phyloP scores from a whole-genome alignment of 2,888 invertebrate genomes.

The Phania funesta region DNA sequence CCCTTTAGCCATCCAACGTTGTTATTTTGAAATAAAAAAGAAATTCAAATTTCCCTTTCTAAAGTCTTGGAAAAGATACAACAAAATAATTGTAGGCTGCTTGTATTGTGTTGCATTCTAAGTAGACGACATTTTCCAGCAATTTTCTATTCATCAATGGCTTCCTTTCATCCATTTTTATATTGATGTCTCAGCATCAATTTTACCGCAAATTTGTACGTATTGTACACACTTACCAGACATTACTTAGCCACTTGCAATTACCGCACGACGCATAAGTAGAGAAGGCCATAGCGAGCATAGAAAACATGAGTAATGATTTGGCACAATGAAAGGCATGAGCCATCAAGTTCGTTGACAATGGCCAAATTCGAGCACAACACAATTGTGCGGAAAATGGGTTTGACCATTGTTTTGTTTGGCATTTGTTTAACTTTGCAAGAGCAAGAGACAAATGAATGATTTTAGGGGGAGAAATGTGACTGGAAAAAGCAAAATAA shows the following conservation, averaged over 20 bases:
- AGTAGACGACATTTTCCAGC: slow-evolving; percentile 39
- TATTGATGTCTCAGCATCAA: slow-evolving; percentile 61
- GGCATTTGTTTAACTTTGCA: slow-evolving; percentile 16
- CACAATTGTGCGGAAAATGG: slow-evolving; percentile 54
- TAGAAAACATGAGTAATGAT: slow-evolving; percentile 60
- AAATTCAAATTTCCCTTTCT: background rate
- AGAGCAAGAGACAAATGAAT: slow-evolving; percentile 20
- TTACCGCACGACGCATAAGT: slow-evolving; percentile 24
- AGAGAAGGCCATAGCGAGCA: background rate
- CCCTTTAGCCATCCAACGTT: too few relatives aligned
- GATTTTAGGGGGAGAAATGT: background rate
- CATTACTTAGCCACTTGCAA: slow-evolving; percentile 48
- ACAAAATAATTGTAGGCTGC: too few relatives aligned
- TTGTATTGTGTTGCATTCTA: slow-evolving; percentile 51
- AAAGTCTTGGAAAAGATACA: too few relatives aligned
- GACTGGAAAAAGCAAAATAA: background rate
- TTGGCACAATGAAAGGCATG: slow-evolving; percentile 52
- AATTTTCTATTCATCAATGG: slow-evolving; percentile 2
- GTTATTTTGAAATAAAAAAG: too few relatives aligned
- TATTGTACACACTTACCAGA: slow-evolving; percentile 10
- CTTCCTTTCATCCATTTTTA: background rate
- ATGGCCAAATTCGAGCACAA: slow-evolving; percentile 27
- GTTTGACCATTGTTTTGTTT: slow-evolving; percentile 19
- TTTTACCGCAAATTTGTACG: slow-evolving; percentile 24
- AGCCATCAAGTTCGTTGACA: slow-evolving; percentile 53